Evolutionary conservation across 2,888 invertebrate species (phyloP).

Genomic region (Drymonia ruficornis): DNA sequence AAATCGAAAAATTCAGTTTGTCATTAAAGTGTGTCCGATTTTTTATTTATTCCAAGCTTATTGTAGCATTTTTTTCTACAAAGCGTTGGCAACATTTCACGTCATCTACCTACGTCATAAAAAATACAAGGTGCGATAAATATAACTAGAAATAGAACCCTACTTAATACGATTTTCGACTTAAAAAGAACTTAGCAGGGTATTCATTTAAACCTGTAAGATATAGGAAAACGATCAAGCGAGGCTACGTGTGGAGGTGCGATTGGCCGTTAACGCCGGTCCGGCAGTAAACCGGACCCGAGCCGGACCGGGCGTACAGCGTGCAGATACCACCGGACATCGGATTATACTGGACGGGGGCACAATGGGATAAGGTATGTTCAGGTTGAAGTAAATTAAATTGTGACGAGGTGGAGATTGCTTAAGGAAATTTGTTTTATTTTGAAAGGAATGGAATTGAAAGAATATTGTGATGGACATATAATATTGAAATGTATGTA

Average conservation of each 20-base stretch:
- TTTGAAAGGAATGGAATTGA: too few relatives aligned
- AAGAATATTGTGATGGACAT: too few relatives aligned
- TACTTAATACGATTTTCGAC: too few relatives aligned
- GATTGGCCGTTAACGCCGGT: slow-evolving; percentile 61
- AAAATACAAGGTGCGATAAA: background rate
- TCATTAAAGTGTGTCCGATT: too few relatives aligned
- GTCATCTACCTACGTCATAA: background rate
- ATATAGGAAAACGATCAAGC: slow-evolving; percentile 52
- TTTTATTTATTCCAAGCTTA: too few relatives aligned
- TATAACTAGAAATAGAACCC: too few relatives aligned
- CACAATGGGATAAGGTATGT: slow-evolving; percentile 30
- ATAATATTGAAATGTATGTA: too few relatives aligned
- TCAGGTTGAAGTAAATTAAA: background rate
- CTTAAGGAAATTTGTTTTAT: too few relatives aligned
- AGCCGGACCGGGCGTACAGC: slow-evolving; percentile 41
- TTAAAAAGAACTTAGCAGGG: background rate
- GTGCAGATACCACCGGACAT: slow-evolving; percentile 59
- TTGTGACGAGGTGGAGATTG: too few relatives aligned
- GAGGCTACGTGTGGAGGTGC: slow-evolving; percentile 46
- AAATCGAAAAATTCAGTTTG: too few relatives aligned
- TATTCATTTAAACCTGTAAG: slow-evolving; percentile 17
- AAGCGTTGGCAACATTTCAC: too few relatives aligned
- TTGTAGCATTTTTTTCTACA: too few relatives aligned
- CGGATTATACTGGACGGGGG: slow-evolving; percentile 51
- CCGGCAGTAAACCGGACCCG: slow-evolving; percentile 55